Base-by-base conservation (phyloP, 2,113 vertebrate species). In the Melanotaenia duboulayi region DNA sequence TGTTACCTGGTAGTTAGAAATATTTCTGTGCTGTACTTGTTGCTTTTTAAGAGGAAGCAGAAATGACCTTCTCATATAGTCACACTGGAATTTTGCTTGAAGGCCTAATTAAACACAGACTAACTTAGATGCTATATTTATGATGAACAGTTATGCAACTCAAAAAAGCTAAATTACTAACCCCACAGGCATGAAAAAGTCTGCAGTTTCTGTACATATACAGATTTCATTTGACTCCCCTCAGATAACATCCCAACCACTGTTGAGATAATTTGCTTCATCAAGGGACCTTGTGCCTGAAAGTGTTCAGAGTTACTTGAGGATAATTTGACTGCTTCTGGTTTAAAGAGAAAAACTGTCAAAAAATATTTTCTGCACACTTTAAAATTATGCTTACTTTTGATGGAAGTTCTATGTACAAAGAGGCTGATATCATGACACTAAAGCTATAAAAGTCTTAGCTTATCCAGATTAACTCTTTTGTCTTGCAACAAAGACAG, bases 401-500 rank as follows among this genome's bases (percentile, higher is more conserved):
- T 70, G 74, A 75, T 46, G 44, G 51, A 39, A 60, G 62, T 68
- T 69, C 59, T 73, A 63, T 55, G 24, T 11, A 69, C 37, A 75
- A 75, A 54, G 17, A 65, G 32, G 39, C 17, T 42, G 28, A 74
- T 65, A 25, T 74, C n/a, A 22, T 12, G 46, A 40, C 61, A 60
- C 58, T 11, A 7, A 39, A 72, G 58, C 75, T 28, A 10, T 55
- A 25, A 58, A 78, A 83, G 48, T 59, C 59, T 39, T 50, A 84
- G 63, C 16, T 69, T 57, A 76, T 44, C 77, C 58, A 74, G 70
- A 84, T 86, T 74, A 81, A 84, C 67, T 78, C 61, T 22, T 90
- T 84, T 87, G 76, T 86, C 83, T 78, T 40, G 59, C 55, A 70
- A 72, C 67, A 71, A 80, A 80, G 81, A 81, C 80, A 71, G 66